phyloP scores from a whole-genome alignment of 1,140 invertebrate genomes.

The Augochlora pura region DNA sequence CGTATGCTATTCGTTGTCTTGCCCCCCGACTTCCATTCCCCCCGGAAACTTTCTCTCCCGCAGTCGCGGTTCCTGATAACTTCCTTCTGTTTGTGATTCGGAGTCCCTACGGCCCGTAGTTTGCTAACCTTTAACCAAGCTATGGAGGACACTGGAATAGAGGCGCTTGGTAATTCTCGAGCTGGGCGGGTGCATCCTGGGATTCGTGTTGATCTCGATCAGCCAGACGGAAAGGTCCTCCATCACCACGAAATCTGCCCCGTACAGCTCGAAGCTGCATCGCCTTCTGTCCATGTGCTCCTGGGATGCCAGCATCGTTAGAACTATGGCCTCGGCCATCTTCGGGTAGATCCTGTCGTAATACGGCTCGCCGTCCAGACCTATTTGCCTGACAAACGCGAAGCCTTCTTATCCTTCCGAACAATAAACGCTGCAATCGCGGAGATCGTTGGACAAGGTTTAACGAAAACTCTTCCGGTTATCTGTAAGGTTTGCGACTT shows the following conservation, averaged over 20 bases:
- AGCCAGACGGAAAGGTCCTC: conserved; percentile 93
- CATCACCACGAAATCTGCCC: conserved; percentile 94
- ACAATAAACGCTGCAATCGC: no score
- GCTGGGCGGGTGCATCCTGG: conserved; percentile 88
- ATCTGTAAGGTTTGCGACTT: no score
- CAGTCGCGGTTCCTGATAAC: conserved; percentile 16
- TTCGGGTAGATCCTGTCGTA: conserved; percentile 89
- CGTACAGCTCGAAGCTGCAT: conserved; percentile 94
- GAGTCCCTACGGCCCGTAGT: background rate
- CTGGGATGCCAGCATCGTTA: conserved; percentile 89
- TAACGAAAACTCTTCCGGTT: no score
- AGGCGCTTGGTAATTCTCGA: conserved; percentile 91
- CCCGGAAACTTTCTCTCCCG: conserved; percentile 25
- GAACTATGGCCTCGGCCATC: conserved; percentile 91
- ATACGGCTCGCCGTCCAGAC: conserved; percentile 80
- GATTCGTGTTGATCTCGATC: conserved; percentile 96
- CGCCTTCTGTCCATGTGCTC: conserved; percentile 87
- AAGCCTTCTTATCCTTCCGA: no score
- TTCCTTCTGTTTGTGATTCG: conserved; percentile 7
- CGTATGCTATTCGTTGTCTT: conserved; percentile 6
- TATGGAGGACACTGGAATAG: conserved; percentile 90
- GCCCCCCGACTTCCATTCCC: background rate
- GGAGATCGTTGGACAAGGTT: no score
- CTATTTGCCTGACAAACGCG: conserved; percentile 26
- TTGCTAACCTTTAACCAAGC: conserved; percentile 91